Percentiles rank a stretch among this genome's conserved stretches.
phyloP scores from a whole-genome alignment of 2,113 vertebrate genomes.

The Macaca nemestrina region DNA sequence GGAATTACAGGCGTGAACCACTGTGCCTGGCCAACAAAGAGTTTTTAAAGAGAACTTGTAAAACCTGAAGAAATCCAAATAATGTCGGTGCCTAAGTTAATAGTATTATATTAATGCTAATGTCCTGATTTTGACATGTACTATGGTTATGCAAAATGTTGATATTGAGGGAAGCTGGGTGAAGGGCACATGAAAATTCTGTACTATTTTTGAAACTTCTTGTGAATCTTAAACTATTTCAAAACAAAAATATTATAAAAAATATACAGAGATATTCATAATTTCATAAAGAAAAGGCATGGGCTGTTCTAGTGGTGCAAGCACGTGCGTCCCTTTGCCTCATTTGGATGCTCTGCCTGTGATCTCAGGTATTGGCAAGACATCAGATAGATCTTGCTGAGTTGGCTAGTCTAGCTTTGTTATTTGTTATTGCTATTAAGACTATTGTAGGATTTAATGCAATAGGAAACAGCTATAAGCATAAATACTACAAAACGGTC shows the following conservation, averaged over 20 bases:
- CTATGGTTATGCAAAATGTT: background rate
- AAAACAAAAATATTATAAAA: background rate
- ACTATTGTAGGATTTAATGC: background rate
- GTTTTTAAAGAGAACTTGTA: background rate
- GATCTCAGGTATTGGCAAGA: background rate
- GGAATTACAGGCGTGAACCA: too few relatives aligned
- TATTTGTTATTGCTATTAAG: background rate
- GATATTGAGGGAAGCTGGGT: background rate
- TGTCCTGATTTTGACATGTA: background rate
- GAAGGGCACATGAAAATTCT: background rate
- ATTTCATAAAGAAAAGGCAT: background rate
- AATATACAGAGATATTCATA: background rate
- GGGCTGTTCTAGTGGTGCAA: background rate
- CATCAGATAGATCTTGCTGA: background rate
- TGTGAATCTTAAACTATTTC: background rate
- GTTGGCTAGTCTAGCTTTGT: background rate
- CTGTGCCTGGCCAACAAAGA: background rate
- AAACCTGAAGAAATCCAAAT: background rate
- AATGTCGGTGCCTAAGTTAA: background rate
- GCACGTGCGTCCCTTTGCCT: background rate
- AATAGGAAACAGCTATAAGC: background rate
- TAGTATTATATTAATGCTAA: too few relatives aligned
- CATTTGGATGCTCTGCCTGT: background rate
- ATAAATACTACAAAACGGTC: background rate
- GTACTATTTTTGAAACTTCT: background rate